Base-by-base conservation (phyloP, 2,113 vertebrate genomes). In the Poicephalus gulielmi region DNA sequence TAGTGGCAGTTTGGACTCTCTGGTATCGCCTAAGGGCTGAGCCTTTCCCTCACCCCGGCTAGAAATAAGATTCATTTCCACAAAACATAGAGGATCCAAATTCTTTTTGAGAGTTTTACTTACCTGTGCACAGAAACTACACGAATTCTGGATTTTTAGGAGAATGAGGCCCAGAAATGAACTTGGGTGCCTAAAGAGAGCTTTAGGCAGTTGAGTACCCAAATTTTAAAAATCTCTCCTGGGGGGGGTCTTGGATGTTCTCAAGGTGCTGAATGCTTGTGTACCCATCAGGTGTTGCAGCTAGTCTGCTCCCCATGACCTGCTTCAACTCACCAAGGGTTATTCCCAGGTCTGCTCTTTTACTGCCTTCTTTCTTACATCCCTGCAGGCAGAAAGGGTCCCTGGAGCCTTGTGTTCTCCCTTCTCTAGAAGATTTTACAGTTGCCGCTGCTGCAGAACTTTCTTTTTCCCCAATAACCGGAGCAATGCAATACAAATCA, bases 281-380 rank as follows among this genome's bases (percentile, higher is more conserved):
- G 46, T 91, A 35, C 69, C 92, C 83, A 57, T 75, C 73, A 75
- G 83, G 69, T 84, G 47, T 43, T 95, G 89, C 92, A 95, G 77
- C 94, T 91, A 86, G 2, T 68, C 62, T 0, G 0, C 84, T 94
- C 92, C 81, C 62, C 83, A 44, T 17, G 89, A 95, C 92, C 95
- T 84, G 50, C 50, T 84, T 94, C 83, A 95, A 78, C 77, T 55
- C 73, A 89, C 28, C 84, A 75, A 88, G 47, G 49, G 86, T 88
- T 88, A 92, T 95, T 95, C 93, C 66, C 3, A 7, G 89, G 73
- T 82, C 94, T 94, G 80, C 14, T 91, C 53, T 97, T 96, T 95
- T 83, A 92, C 50, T 88, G 80, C 88, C 69, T 95, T 77, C 43
- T 44, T 53, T n/a, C 77, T 53, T 81, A 43, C 1, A 88, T 55